These are phyloP conservation scores for Epinephelus coioides DNA, from an alignment of 2,797 vertebrate species.

Conservation along the genomic window DNA sequence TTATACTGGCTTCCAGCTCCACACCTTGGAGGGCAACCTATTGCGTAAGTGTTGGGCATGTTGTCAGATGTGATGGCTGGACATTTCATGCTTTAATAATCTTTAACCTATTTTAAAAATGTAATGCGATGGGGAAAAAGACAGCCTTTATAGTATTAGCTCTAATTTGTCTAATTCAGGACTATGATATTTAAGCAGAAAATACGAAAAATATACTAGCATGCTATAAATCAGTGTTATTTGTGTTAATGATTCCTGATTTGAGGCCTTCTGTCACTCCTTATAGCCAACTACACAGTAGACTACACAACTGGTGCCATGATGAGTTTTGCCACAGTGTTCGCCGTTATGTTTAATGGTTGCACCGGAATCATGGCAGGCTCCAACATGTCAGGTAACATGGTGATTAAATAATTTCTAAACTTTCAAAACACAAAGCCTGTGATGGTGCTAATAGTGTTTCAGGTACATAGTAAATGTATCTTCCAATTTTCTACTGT, in stretches of 20 bases:
- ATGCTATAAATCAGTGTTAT: neutral
- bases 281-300: constrained; percentile 83
- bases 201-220: neutral
- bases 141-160: neutral
- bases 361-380: constrained; percentile 92
- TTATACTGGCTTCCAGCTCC: constrained; percentile 79
- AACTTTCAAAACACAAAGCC: too few species aligned
- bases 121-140: too few species aligned
- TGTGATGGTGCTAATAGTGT: too few species aligned
- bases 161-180: neutral
- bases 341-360: constrained; percentile 90
- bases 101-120: neutral
- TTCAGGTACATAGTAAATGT: neutral
- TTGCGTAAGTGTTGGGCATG: constrained; percentile 73
- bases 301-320: constrained; percentile 88
- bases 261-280: neutral
- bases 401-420: neutral
- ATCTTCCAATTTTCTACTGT: too few species aligned
- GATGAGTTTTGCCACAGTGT: constrained; percentile 89
- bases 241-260: constrained; percentile 3
- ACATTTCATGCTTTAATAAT: constrained; percentile 11
- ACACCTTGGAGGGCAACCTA: constrained; percentile 83
- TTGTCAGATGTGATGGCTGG: too few species aligned
- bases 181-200: neutral
- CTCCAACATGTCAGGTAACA: constrained; percentile 90